Base-by-base conservation (phyloP, 2,113 vertebrate genomes). In the Myiopsitta monachus region DNA sequence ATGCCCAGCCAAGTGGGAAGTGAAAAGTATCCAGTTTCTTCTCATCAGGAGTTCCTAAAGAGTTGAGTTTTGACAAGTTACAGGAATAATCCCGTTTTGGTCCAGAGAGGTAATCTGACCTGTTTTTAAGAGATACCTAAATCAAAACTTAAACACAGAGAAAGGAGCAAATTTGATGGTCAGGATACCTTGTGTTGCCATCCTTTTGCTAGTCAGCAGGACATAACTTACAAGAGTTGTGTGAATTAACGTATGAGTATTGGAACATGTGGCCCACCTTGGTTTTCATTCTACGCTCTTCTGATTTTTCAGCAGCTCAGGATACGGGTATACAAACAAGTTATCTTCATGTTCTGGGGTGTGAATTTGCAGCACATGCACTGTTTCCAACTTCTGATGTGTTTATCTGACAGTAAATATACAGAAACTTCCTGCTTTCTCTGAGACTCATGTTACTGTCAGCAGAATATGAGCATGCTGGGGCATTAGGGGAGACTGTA, bases 141-240 rank as follows among this genome's bases (percentile, higher is more conserved):
- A 30, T 14, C 4, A 52, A 74, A 74, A 57, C 19, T 80, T 62
- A 41, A 90, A 21, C 63, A 43, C 17, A 21, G 28, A 73, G 41
- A 82, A 22, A 39, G 61, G 12, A 77, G 21, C 16, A 51, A 63
- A 61, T 61, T 13, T 78, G 47, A 38, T 82, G n/a, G 6, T 84
- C 39, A 66, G 18, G 24, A 24, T 88, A 44, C 14, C 14, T 82
- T 86, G 10, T 72, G 21, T 88, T 86, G 59, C 51, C 6, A n/a
- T 52, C 55, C 14, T 52, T 73, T 43, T 64, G 23, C 41, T 77
- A 63, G 16, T 84, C 51, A 70, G 24, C 49, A 68, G 30, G 22
- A 16, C 5, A 1, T 16, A 14, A 26, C 24, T 77, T 66, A 30
- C 0, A 0, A 80, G 22, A 68, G 17, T 68, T 64, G 6, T 51